Evolutionary conservation across 1,140 invertebrate species (phyloP), one percentile per base, ranked within the genome.

Genomic region (Drosophila lini): DNA sequence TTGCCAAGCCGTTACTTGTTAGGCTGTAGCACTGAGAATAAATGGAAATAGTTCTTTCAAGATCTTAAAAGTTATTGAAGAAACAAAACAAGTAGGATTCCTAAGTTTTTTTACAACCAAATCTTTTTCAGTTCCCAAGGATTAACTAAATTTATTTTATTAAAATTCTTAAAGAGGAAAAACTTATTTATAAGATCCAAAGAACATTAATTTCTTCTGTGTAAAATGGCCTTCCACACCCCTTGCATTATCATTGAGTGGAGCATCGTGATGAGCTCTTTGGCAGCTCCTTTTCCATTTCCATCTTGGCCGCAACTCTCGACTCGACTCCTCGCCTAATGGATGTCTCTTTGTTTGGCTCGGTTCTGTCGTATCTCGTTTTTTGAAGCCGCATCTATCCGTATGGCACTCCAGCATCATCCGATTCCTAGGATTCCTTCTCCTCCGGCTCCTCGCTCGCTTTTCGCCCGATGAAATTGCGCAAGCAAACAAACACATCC

Each of bases 1-100:
- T 86, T 70, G 67, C 77, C 84, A 88, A 88, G 77, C 83, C 83
- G 83, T 89, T 83, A 83, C 74, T 83, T 63, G 67, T 48, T 41
- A 34, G 41, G 15, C 42, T 0, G 3, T 9, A 4, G 15, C 65
- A 69, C 65, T 65, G 31, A 9, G 31, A n/a, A 31, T 44, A 67
- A 65, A 13, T n/a, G 4, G 8, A 1, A 15, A 28, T 9, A 3
- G 13, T 2, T 34, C 1, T 15, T 2, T 10, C 2, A 57, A 53
- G 0, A 1, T 34, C 1, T 19, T 10, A 13, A 8, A 34, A 13
- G 5, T 2, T 15, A 44, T 45, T 16, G 2, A 8, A 22, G 11
- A 15, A 19, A 19, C 19, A 6, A 36, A 36, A 6, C 5, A 7
- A 8, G 1, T 3, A 32, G n/a, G 5, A 32, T 19, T 6, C 0